Conservation (phyloP, 2,888 invertebrate species). For the Zelleria hepariella region DNA sequence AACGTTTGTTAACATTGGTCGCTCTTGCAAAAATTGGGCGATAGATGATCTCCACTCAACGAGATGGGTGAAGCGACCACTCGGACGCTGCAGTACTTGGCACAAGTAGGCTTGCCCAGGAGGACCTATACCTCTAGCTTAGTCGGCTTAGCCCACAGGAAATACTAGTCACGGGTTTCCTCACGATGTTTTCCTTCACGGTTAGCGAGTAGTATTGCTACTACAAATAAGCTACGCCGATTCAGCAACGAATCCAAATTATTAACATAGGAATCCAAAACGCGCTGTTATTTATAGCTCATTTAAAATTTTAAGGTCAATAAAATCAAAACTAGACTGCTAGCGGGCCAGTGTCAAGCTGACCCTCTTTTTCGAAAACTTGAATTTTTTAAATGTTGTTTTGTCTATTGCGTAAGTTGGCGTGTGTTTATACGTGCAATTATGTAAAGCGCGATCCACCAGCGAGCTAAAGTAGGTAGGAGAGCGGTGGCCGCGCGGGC, state of each 20-base stretch:
- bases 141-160: too few species aligned
- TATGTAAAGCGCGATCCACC: conserved; percentile 60
- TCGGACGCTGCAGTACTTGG: too few species aligned
- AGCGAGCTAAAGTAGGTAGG: conserved; percentile 43
- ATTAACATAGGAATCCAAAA: not conserved
- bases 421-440: conserved; percentile 60
- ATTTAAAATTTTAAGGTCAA: not conserved
- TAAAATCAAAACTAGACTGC: not conserved
- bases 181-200: too few species aligned
- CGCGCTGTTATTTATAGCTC: not conserved
- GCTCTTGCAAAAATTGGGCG: too few species aligned
- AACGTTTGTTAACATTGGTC: too few species aligned
- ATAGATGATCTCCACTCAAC: too few species aligned
- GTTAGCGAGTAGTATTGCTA: too few species aligned
- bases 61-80: too few species aligned
- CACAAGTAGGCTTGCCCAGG: too few species aligned
- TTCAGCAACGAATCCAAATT: not conserved
- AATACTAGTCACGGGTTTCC: too few species aligned
- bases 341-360: conserved; percentile 17
- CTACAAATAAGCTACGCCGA: not conserved
- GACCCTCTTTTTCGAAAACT: conserved; percentile 40
- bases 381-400: conserved; percentile 48
- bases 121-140: too few species aligned
- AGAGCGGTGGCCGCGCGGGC: conserved; percentile 30
- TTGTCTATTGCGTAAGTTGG: conserved; percentile 44